phyloP scores from a whole-genome alignment of 1,140 invertebrate species.

The Notospermus geniculatus region DNA sequence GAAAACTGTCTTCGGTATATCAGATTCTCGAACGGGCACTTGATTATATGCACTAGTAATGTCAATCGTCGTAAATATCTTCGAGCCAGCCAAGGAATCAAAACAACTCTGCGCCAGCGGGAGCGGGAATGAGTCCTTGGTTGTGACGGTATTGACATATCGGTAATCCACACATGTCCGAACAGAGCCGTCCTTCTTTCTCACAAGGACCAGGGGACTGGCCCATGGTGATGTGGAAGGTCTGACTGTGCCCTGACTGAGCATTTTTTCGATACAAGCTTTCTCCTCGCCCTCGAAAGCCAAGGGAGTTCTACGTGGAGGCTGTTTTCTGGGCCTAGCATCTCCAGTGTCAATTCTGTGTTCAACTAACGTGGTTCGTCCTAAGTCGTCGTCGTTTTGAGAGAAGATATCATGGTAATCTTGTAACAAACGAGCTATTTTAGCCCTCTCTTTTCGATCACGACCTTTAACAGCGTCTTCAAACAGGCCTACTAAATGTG shows the following conservation, averaged over 20 bases:
- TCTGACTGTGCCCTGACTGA: constrained; percentile 9
- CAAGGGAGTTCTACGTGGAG: background rate
- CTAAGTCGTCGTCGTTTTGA: constrained; percentile 6
- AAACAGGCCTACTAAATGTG: no score
- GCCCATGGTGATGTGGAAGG: constrained; percentile 11
- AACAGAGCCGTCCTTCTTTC: constrained; percentile 5
- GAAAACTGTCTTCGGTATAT: constrained; percentile 31
- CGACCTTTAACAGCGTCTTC: no score
- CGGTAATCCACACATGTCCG: constrained; percentile 56
- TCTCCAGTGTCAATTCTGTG: constrained; percentile 15
- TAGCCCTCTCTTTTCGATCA: no score
- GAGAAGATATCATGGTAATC: constrained; percentile 12
- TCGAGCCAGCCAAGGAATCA: constrained; percentile 36
- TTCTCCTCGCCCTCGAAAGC: background rate
- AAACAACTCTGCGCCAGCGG: constrained; percentile 56
- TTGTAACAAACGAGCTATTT: constrained; percentile 2
- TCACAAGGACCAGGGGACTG: constrained; percentile 6
- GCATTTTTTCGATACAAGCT: background rate
- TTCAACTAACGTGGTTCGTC: constrained; percentile 13
- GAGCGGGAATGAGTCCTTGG: constrained; percentile 58
- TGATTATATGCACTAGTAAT: constrained; percentile 38
- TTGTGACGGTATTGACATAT: constrained; percentile 51
- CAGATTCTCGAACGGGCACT: constrained; percentile 35
- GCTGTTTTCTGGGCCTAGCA: constrained; percentile 12
- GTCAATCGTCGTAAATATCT: constrained; percentile 55